Evolutionary conservation across 2,113 vertebrate species (phyloP), one percentile per base, ranked within the genome.

Genomic region (Aegypius monachus): DNA sequence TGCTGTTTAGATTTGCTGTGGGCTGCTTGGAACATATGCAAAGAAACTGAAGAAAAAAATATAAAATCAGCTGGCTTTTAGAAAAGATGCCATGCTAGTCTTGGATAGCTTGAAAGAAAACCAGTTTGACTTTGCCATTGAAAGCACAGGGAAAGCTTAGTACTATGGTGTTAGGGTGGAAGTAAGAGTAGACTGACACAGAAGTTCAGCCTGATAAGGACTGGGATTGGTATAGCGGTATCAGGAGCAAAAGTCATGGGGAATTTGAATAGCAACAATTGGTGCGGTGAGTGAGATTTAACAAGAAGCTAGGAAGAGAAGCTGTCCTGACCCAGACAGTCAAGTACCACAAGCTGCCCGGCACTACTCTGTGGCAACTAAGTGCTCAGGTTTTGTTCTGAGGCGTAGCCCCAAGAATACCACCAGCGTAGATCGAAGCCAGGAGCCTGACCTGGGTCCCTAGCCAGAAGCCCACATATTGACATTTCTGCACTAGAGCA

Each of bases 211-310:
- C 29, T 42, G 16, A 17, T 62, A 45, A 48, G 16, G 29, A 26
- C 23, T 40, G 32, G 9, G 11, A 43, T 32, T 6, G 3, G 6
- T 38, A 43, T 6, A 74, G 26, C 0, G 2, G 2, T 43, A 27
- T 40, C n/a, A 47, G 22, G 16, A 52, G 8, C 9, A 92, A 88
- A 65, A n/a, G 7, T 61, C 14, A 21, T 27, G 16, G 8, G 9
- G 22, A 66, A 66, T 84, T 53, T 66, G 18, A 56, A 40, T 40
- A 75, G 11, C 21, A 75, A 5, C 7, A 75, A 7, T 11, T 70
- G 6, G 16, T 50, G 22, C 19, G 2, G 3, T 36, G 40, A 29
- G 4, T 55, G 38, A 32, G 10, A 50, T 68, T n/a, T 65, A 61
- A 47, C 6, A 72, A 59, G 34, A 86, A 72, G 21, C 3, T 63